phyloP scores from a whole-genome alignment of 2,888 invertebrate species.

The Boloria euphrosyne region DNA sequence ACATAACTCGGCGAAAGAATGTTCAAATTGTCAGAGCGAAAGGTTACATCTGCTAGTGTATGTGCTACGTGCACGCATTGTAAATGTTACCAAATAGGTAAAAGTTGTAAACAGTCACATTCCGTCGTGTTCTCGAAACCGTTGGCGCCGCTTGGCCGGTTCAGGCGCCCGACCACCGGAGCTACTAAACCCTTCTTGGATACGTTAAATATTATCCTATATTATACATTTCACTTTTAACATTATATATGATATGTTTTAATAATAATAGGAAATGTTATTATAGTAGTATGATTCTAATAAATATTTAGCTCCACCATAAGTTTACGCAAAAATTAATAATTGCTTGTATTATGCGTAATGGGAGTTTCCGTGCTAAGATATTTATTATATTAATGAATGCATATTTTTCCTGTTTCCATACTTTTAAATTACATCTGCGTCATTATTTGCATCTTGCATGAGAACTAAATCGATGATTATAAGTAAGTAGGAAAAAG shows the following conservation, averaged over 20 bases:
- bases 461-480: slow-evolving; percentile 1
- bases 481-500: background rate
- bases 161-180: slow-evolving; percentile 41
- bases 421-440: slow-evolving; percentile 11
- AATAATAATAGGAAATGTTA: too few relatives aligned
- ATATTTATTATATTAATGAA: slow-evolving; percentile 16
- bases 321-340: slow-evolving; percentile 7
- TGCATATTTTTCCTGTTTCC: slow-evolving; percentile 14
- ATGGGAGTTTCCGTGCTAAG: slow-evolving; percentile 19
- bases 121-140: slow-evolving; percentile 72
- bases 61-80: slow-evolving; percentile 67
- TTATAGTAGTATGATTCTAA: background rate
- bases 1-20: slow-evolving; percentile 36
- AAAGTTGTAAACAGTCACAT: slow-evolving; percentile 80
- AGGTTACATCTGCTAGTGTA: slow-evolving; percentile 56
- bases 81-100: slow-evolving; percentile 79
- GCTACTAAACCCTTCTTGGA: slow-evolving; percentile 37
- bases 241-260: background rate
- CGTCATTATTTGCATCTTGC: background rate
- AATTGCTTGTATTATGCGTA: slow-evolving; percentile 10
- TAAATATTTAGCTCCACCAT: background rate
- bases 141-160: slow-evolving; percentile 62
- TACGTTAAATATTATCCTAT: slow-evolving; percentile 26
- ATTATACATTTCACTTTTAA: background rate
- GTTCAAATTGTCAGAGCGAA: slow-evolving; percentile 54